These are phyloP conservation scores for Monarcha castaneiventris DNA, from an alignment of 2,113 vertebrate genomes.

Conservation along the genomic window DNA sequence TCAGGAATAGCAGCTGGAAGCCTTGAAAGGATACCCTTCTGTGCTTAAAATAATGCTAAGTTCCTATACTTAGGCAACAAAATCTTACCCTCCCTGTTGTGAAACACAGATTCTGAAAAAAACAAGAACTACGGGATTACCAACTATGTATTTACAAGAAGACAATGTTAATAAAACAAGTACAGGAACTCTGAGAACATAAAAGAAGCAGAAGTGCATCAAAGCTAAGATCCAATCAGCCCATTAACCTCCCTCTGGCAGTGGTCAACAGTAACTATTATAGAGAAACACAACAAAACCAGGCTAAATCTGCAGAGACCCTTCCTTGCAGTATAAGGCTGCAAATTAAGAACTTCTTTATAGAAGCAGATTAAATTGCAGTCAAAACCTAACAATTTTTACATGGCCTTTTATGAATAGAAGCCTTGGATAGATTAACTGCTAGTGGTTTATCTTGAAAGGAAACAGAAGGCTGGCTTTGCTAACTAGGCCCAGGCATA, in stretches of 20 bases:
- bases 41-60: not conserved
- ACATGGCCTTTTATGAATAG: not conserved
- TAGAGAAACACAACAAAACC: not conserved
- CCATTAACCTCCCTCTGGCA: not conserved
- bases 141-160: not conserved
- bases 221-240: not conserved
- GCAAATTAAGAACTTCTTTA: not conserved
- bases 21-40: not conserved
- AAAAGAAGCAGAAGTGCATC: not conserved
- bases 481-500: not conserved
- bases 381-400: not conserved
- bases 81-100: not conserved
- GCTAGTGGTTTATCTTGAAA: not conserved
- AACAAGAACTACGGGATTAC: not conserved
- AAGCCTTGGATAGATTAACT: not conserved
- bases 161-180: not conserved
- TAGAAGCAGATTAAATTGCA: not conserved
- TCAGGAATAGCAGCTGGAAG: not conserved
- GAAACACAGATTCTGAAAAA: not conserved
- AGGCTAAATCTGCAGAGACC: not conserved
- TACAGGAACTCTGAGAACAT: not conserved
- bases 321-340: not conserved
- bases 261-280: not conserved
- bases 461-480: not conserved
- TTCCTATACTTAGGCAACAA: not conserved